Evolutionary conservation across 2,888 invertebrate species (phyloP), one percentile per base, ranked within the genome.

Genomic region (Agrochola lychnidis): DNA sequence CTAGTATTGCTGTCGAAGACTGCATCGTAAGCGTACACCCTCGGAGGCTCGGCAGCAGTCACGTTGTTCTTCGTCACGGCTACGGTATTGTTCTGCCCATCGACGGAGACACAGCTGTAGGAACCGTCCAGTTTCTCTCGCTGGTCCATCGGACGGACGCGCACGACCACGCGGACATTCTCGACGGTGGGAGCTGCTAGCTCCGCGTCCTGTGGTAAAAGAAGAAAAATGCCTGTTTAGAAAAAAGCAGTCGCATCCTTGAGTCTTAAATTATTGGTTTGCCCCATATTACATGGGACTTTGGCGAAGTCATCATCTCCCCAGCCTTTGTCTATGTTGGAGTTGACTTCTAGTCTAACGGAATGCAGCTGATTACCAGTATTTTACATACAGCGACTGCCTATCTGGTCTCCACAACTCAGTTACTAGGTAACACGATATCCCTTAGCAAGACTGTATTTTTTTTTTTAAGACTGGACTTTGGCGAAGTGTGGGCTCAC

Each of bases 151-250:
- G 99, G 99, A 70, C 99, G 98, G 84, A 99, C 98, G 72, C 99
- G 97, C 25, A 99, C 99, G 77, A 99, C 99, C 70, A 99, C 99
- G 70, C 99, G 98, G 63, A 99, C 99, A 97, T 99, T 99, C 96
- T 99, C 99, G 80, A 98, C 97, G 88, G 98, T 98, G 25, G 98
- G 97, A 36, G 96, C 95, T 61, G 94, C 92, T 59, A 95, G 83
- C 83, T 97, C 95, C 59, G 95, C 97, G 84, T 97, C 97, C 97
- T 97, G 82, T 70, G 1, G 9, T 45, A 5, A 10, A 66, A 67
- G 48, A 40, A 53, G 42, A 42, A 36, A 56, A 40, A 36, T 14
- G 0, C 0, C 0, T 3, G 16, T 22, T 78, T 36, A 77, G 48
- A 57, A 59, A 12, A 51, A 36, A 1, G 10, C 4, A 12, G 19